These are phyloP conservation scores for Drosophila birchii DNA, from an alignment of 2,888 invertebrate genomes.

Conservation along the genomic window DNA sequence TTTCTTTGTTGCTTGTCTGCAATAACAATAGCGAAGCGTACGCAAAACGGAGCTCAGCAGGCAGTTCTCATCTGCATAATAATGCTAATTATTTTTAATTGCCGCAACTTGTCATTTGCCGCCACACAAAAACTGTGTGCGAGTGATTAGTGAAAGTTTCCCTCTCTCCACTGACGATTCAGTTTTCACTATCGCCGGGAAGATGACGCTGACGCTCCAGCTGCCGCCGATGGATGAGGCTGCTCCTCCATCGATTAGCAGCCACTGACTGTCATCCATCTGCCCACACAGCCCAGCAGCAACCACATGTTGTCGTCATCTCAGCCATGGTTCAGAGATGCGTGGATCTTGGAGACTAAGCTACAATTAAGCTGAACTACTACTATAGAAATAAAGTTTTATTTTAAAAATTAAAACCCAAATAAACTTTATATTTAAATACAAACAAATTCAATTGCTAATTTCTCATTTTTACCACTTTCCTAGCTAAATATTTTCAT, in stretches of 20 bases:
- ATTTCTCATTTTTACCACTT: background rate
- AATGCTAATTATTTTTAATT: slow-evolving; percentile 79
- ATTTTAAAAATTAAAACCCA: background rate
- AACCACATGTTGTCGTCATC: slow-evolving; percentile 6
- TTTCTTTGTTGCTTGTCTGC: background rate
- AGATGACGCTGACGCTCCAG: slow-evolving; percentile 2
- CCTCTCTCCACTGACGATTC: slow-evolving; percentile 8
- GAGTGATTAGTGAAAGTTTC: slow-evolving; percentile 65
- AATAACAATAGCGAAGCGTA: slow-evolving; percentile 59
- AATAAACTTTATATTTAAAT: background rate
- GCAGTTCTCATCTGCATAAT: slow-evolving; percentile 73
- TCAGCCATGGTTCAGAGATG: background rate
- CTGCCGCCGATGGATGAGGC: slow-evolving; percentile 4
- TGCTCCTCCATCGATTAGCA: slow-evolving; percentile 29
- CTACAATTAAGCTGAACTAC: background rate
- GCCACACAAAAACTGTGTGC: slow-evolving; percentile 18
- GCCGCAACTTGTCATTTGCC: slow-evolving; percentile 65
- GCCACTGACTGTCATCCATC: slow-evolving; percentile 8
- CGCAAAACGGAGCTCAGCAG: slow-evolving; percentile 42
- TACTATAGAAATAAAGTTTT: background rate
- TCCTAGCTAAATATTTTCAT: background rate
- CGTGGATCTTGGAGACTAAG: background rate
- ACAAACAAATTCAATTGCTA: too few species aligned
- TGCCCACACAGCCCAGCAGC: slow-evolving; percentile 9
- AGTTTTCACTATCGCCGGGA: slow-evolving; percentile 27